These are phyloP conservation scores for Corella eumyota DNA, from an alignment of 23 tunicate genomes.

Conservation along the genomic window DNA sequence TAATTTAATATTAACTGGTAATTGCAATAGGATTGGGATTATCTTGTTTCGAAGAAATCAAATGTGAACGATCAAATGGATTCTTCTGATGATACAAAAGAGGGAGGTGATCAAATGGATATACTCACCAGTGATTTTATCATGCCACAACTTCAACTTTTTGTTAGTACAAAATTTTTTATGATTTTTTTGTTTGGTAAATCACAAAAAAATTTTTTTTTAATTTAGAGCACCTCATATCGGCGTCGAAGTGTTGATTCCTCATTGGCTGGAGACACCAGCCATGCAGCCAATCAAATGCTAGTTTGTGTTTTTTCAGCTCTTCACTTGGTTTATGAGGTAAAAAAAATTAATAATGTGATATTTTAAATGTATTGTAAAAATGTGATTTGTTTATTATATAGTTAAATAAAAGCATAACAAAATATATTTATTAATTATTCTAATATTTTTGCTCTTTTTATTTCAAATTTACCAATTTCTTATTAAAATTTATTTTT, in stretches of 20 bases:
- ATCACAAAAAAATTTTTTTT: neutral
- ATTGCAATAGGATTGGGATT: conserved; percentile 86
- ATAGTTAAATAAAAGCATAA: neutral
- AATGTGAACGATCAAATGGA: no score
- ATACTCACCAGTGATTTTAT: no score
- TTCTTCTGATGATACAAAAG: no score
- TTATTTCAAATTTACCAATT: neutral
- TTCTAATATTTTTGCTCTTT: neutral
- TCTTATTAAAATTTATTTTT: neutral
- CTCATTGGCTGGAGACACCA: conserved; percentile 51
- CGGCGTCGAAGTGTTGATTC: conserved; percentile 31
- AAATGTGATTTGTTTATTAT: neutral
- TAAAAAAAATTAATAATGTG: neutral
- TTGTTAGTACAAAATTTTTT: neutral
- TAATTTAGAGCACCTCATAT: conserved; percentile 21
- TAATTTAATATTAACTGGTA: no score
- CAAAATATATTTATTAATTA: neutral
- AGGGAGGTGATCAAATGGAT: no score
- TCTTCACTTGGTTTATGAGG: conserved; percentile 86
- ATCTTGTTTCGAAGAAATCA: no score
- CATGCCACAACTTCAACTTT: conserved; percentile 3
- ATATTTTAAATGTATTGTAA: neutral
- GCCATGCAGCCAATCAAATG: conserved; percentile 12
- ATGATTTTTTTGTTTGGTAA: neutral
- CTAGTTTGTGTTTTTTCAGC: conserved; percentile 52